These are phyloP conservation scores for Gnatocerus cornutus DNA, from an alignment of 2,888 invertebrate genomes.

Conservation along the genomic window DNA sequence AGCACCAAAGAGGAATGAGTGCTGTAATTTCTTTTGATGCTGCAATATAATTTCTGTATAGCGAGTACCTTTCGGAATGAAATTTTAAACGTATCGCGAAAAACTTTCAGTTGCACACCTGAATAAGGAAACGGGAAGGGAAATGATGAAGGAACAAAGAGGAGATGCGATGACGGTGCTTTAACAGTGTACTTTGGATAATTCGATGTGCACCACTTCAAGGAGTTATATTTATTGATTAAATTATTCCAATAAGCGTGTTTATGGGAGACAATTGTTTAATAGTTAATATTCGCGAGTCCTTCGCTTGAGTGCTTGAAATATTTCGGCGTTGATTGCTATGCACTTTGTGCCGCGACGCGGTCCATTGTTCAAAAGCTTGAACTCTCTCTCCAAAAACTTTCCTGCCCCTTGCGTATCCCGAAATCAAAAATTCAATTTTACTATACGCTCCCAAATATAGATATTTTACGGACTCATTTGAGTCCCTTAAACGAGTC, in stretches of 20 bases:
- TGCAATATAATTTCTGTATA: constrained; percentile 71
- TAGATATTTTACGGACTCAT: too few relatives aligned
- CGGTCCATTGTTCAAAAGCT: too few relatives aligned
- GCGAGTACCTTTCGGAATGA: constrained; percentile 66
- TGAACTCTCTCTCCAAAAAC: too few relatives aligned
- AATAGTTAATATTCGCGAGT: constrained; percentile 52
- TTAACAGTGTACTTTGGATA: constrained; percentile 31
- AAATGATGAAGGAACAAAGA: constrained; percentile 9
- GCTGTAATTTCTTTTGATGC: constrained; percentile 72
- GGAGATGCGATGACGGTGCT: background rate
- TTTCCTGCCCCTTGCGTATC: too few relatives aligned
- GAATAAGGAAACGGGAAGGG: constrained; percentile 60
- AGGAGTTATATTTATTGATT: constrained; percentile 53
- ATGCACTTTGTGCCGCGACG: background rate
- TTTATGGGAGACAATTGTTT: constrained; percentile 54
- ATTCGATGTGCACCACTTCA: constrained; percentile 41
- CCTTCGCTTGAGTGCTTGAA: constrained; percentile 49
- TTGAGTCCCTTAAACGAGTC: too few relatives aligned
- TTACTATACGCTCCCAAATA: too few relatives aligned
- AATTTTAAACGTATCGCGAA: constrained; percentile 65
- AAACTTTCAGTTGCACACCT: constrained; percentile 64
- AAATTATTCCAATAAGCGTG: constrained; percentile 55
- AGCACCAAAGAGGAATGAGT: constrained; percentile 70
- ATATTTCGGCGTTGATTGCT: constrained; percentile 28
- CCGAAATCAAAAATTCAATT: too few relatives aligned